phyloP scores from a whole-genome alignment of 2,113 vertebrate genomes.

The Ochotona curzoniae region DNA sequence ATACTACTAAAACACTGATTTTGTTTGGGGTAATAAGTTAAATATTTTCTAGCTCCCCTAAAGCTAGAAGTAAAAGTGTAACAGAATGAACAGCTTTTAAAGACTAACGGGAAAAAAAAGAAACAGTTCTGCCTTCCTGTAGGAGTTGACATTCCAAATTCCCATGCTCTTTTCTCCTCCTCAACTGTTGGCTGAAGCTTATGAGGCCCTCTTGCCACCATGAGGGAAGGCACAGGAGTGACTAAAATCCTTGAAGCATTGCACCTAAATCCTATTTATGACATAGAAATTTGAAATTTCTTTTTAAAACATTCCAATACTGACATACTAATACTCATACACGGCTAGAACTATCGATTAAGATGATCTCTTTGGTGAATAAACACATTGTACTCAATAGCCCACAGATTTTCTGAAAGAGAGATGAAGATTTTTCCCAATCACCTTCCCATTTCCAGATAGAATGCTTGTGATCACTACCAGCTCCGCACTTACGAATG shows the following conservation, averaged over 20 bases:
- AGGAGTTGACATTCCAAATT: neutral
- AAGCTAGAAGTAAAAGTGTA: neutral
- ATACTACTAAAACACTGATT: neutral
- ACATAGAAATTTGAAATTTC: neutral
- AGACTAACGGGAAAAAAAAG: too few species aligned
- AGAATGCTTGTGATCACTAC: neutral
- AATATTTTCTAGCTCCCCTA: neutral
- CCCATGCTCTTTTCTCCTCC: neutral
- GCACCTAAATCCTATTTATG: neutral
- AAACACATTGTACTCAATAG: neutral
- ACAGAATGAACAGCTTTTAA: neutral
- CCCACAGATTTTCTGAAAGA: neutral
- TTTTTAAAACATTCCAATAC: neutral
- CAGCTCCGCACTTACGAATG: neutral
- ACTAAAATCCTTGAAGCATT: neutral
- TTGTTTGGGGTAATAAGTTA: neutral
- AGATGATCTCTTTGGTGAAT: neutral
- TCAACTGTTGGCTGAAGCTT: neutral
- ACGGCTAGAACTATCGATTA: slow-evolving; percentile 9
- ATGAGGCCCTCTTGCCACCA: neutral
- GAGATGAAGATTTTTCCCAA: neutral
- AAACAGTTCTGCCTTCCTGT: too few species aligned
- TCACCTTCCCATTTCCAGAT: too few species aligned
- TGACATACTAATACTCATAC: neutral
- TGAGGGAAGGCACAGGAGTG: neutral